phyloP scores from a whole-genome alignment of 2,113 vertebrate genomes.

The Diadophis punctatus region DNA sequence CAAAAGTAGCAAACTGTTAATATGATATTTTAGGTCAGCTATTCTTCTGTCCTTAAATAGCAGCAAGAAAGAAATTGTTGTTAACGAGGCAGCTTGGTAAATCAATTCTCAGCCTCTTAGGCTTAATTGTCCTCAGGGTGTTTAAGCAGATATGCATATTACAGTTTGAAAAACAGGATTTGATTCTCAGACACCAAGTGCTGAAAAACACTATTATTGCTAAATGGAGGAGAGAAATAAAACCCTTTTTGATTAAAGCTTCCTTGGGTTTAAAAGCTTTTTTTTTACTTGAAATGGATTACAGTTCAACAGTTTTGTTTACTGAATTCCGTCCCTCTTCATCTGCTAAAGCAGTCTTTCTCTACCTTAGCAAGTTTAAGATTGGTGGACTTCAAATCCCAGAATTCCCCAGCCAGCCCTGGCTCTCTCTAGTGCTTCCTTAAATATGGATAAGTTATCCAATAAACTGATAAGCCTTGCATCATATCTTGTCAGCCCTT shows the following conservation, averaged over 20 bases:
- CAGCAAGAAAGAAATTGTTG: background rate
- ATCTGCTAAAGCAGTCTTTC: background rate
- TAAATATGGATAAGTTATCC: background rate
- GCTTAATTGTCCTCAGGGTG: slow-evolving; percentile 1
- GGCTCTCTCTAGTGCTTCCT: background rate
- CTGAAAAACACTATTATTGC: slow-evolving; percentile 21
- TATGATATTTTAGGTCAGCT: background rate
- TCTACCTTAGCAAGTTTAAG: background rate
- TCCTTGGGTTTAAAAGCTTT: slow-evolving; percentile 12
- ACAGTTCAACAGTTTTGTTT: background rate
- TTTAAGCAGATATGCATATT: slow-evolving; percentile 3
- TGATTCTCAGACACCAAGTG: background rate
- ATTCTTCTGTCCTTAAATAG: background rate
- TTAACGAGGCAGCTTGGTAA: background rate
- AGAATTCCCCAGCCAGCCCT: background rate
- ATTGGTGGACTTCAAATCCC: background rate
- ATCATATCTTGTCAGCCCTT: background rate
- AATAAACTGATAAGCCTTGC: background rate
- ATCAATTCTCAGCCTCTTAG: background rate
- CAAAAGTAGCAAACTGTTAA: background rate
- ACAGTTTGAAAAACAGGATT: slow-evolving; percentile 11
- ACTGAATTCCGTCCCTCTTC: background rate
- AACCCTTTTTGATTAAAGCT: background rate
- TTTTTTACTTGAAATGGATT: slow-evolving; percentile 23
- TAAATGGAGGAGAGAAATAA: slow-evolving; percentile 4